phyloP scores from a whole-genome alignment of 2,113 vertebrate genomes.

The Tenebrosternarchus preto region DNA sequence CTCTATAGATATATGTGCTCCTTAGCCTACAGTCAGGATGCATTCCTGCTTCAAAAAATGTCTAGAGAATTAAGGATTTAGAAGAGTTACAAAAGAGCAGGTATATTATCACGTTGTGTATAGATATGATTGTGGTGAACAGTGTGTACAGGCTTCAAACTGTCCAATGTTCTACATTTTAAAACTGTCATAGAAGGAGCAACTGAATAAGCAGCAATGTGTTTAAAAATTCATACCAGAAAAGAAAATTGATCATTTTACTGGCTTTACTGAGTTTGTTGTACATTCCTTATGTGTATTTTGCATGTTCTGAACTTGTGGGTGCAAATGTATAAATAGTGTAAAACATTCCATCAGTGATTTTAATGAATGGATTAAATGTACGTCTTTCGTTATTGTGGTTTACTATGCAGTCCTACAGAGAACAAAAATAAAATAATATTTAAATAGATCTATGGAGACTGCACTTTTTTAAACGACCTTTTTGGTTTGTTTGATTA shows the following conservation, averaged over 20 bases:
- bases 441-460: background rate
- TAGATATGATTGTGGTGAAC: no score
- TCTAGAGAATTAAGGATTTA: background rate
- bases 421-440: no score
- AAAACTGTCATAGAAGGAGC: no score
- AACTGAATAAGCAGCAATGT: background rate
- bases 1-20: background rate
- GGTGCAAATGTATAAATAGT: background rate
- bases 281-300: background rate
- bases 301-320: background rate
- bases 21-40: background rate
- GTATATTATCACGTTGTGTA: background rate
- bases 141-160: no score
- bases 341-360: background rate
- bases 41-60: constrained; percentile 12
- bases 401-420: no score
- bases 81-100: background rate
- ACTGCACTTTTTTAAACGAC: background rate
- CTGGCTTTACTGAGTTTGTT: background rate
- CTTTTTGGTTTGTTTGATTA: background rate
- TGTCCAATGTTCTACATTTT: no score
- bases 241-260: background rate
- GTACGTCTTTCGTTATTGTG: background rate
- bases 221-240: background rate
- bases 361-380: background rate